These are phyloP conservation scores for Tragelaphus strepsiceros DNA, from an alignment of 2,113 vertebrate species.

Conservation along the genomic window DNA sequence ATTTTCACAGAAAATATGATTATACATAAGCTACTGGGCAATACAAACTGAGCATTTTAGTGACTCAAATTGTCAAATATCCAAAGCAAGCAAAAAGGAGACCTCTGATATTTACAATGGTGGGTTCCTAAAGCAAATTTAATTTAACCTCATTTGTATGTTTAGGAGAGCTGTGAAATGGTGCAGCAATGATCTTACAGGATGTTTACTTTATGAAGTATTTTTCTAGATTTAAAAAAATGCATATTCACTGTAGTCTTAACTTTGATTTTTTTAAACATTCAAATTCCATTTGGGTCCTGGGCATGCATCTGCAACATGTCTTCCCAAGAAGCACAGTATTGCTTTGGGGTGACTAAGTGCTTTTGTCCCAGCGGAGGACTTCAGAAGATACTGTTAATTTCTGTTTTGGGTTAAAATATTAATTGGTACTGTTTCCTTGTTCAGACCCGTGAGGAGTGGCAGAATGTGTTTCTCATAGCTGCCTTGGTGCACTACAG, in stretches of 20 bases:
- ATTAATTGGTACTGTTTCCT: neutral
- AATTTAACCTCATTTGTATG: neutral
- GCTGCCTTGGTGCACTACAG: slow-evolving; percentile 95
- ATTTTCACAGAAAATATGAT: neutral
- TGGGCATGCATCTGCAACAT: neutral
- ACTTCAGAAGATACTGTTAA: neutral
- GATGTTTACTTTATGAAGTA: neutral
- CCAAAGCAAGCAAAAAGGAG: neutral
- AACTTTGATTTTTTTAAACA: neutral
- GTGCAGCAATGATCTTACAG: neutral
- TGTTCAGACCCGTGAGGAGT: slow-evolving; percentile 94
- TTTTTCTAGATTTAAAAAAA: neutral
- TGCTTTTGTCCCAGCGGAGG: neutral
- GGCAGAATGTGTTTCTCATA: slow-evolving; percentile 97
- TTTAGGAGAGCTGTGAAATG: neutral
- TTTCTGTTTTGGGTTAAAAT: neutral
- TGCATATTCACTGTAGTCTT: neutral
- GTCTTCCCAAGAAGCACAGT: neutral
- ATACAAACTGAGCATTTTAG: neutral
- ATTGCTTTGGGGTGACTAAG: neutral
- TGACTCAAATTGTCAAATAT: neutral
- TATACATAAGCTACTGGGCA: neutral
- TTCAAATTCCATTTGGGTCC: neutral
- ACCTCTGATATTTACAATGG: neutral
- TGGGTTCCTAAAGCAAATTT: neutral